Conservation (phyloP, 2,888 invertebrate species). For the Xestia rhomboidea region DNA sequence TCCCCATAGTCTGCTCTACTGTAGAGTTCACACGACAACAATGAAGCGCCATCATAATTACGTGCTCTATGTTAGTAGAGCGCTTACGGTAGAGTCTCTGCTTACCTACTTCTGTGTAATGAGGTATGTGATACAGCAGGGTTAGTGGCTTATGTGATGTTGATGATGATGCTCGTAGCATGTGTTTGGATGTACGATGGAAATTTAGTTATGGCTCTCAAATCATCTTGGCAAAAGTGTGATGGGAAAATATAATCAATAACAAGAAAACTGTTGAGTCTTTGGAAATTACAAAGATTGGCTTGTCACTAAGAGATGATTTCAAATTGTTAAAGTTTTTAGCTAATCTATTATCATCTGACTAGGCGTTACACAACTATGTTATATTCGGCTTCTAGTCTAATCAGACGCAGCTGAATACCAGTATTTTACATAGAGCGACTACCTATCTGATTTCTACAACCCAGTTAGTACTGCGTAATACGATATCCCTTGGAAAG, state of each 20-base stretch:
- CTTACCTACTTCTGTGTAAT: constrained; percentile 47
- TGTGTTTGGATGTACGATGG: neutral
- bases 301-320: neutral
- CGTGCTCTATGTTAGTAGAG: constrained; percentile 57
- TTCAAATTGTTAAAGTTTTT: neutral
- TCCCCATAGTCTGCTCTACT: constrained; percentile 17
- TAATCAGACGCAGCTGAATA: no score
- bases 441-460: no score
- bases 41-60: constrained; percentile 50
- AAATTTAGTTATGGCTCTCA: neutral
- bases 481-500: no score
- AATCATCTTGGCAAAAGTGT: neutral
- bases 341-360: no score
- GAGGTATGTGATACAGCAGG: constrained; percentile 50
- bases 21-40: constrained; percentile 62
- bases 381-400: no score
- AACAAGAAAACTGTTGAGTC: neutral
- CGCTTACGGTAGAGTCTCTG: constrained; percentile 50
- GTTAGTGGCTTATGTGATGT: constrained; percentile 3
- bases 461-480: no score
- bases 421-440: no score
- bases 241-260: neutral
- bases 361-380: no score
- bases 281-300: neutral
- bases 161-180: neutral